Conservation (phyloP, 2,888 invertebrate genomes). For the Latheticus oryzae region DNA sequence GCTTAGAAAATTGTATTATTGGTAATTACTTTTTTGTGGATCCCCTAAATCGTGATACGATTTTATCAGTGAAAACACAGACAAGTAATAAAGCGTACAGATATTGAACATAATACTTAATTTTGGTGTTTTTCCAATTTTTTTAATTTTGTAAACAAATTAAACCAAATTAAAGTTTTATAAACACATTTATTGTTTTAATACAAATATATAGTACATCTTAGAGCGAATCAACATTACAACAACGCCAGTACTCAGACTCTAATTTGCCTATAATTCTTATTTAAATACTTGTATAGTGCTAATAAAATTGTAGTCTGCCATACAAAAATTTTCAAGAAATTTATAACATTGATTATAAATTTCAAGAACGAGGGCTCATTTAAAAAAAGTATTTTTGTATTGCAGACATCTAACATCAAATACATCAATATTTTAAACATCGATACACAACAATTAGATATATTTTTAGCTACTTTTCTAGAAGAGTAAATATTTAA, state of each 20-base stretch:
- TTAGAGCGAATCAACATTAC: conserved; percentile 38
- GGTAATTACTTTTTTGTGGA: too few species aligned
- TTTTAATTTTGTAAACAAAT: too few species aligned
- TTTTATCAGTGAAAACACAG: too few species aligned
- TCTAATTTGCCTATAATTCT: conserved; percentile 16
- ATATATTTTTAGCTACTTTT: too few species aligned
- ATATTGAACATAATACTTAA: too few species aligned
- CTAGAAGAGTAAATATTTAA: conserved; percentile 19
- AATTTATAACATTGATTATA: conserved; percentile 26
- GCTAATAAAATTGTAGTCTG: conserved; percentile 16
- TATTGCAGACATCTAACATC: conserved; percentile 18
- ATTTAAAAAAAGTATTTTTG: conserved; percentile 23
- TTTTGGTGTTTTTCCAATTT: too few species aligned
- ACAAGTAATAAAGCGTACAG: too few species aligned
- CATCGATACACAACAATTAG: conserved; percentile 23
- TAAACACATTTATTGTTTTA: conserved; percentile 55
- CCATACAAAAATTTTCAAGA: conserved; percentile 24
- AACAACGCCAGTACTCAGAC: conserved; percentile 14
- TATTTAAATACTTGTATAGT: conserved; percentile 9
- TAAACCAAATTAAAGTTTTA: conserved; percentile 28
- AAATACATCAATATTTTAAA: conserved; percentile 18
- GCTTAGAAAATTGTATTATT: too few species aligned
- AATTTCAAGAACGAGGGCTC: conserved; percentile 31
- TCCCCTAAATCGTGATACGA: too few species aligned
- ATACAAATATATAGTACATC: conserved; percentile 55